Evolutionary conservation across 2,888 invertebrate species (phyloP), one percentile per base, ranked within the genome.

Genomic region (Chelonus formosanus): DNA sequence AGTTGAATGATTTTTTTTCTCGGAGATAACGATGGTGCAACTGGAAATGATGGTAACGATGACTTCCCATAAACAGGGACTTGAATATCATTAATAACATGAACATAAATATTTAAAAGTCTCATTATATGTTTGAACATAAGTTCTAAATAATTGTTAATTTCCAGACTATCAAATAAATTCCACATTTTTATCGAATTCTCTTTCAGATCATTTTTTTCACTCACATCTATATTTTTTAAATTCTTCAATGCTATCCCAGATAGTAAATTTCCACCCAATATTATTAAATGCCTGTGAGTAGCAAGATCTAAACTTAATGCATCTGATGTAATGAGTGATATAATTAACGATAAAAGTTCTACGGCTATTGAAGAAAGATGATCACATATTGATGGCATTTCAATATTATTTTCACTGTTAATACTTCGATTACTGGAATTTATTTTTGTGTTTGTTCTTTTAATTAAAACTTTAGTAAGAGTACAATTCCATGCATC

Each of bases 51-150:
- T 0, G 91, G 87, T 0, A 90, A 86, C 63, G 88, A 84, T 0
- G 88, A 79, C 73, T 89, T 90, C 35, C 84, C 80, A 66, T 84
- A 86, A 2, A 85, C 76, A 10, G 85, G 84, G 70, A 90, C 89
- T 65, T 86, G 85, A 34, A 78, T 68, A 79, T 93, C 93, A 74
- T 93, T 92, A 69, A 93, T 88, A 72, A 94, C 88, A 80, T 93
- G 92, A 63, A 90, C 89, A 75, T 91, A 88, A 34, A 93, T 89
- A 79, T 93, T 93, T 65, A 94, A 82, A 76, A 93, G 84, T 76
- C 90, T 90, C 53, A 91, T 79, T 0, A 91, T 86, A 61, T 94
- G 91, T 67, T 86, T 87, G 6, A 93, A 83, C 63, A 92, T 88
- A 61, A 89, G 86, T 72, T 93, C 91, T 62, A 82, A 73, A 57